A percentile compares a stretch with the other conserved stretches of the same genome.
These are phyloP conservation scores for Rana temporaria DNA, from an alignment of 2,113 vertebrate species.

Conservation along the genomic window DNA sequence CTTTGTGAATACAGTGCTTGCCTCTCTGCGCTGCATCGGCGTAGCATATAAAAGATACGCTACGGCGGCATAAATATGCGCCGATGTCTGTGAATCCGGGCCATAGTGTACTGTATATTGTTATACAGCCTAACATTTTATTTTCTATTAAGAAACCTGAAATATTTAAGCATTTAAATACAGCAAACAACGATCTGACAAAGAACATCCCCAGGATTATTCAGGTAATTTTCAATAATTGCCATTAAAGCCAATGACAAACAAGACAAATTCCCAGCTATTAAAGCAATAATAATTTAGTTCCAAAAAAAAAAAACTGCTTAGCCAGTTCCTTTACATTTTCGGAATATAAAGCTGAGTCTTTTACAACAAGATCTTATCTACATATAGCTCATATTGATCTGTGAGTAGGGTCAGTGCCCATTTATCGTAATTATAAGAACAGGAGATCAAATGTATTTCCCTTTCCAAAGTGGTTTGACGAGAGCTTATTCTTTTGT, in stretches of 20 bases:
- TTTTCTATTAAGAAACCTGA: too few relatives aligned
- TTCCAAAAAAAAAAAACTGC: constrained; percentile 36
- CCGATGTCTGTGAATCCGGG: too few relatives aligned
- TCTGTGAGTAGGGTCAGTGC: neutral
- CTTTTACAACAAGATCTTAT: constrained; percentile 20
- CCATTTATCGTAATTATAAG: constrained; percentile 35
- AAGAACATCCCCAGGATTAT: neutral
- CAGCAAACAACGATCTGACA: neutral
- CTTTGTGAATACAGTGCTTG: too few relatives aligned
- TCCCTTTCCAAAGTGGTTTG: constrained; percentile 49
- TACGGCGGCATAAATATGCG: too few relatives aligned
- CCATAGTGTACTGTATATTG: too few relatives aligned
- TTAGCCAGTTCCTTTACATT: constrained; percentile 24
- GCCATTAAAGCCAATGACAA: neutral
- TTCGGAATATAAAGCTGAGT: neutral
- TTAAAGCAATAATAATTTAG: constrained; percentile 15
- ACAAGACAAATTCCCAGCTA: constrained; percentile 13
- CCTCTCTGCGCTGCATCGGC: too few relatives aligned
- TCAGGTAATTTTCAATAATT: neutral
- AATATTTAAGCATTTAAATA: neutral
- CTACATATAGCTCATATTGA: constrained; percentile 38
- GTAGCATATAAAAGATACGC: too few relatives aligned
- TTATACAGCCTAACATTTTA: too few relatives aligned
- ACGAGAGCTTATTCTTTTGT: constrained; percentile 39
- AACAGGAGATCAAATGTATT: constrained; percentile 27